phyloP scores from a whole-genome alignment of 1,140 invertebrate genomes.

The Hypothenemus hampei region DNA sequence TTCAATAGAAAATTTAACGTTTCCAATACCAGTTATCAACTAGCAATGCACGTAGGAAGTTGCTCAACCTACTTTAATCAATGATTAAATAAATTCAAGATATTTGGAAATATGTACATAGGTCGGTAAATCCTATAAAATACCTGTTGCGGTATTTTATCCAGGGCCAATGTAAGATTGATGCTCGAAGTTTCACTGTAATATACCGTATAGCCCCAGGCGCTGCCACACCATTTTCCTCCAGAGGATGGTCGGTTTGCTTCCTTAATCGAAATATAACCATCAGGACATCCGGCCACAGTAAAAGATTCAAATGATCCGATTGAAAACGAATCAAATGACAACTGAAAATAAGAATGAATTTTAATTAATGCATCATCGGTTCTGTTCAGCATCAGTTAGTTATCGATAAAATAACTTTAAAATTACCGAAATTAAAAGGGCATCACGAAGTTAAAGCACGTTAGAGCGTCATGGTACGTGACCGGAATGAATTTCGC shows the following conservation, averaged over 20 bases:
- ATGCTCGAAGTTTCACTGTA: conserved; percentile 76
- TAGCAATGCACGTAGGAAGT: too few relatives aligned
- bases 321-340: conserved; percentile 71
- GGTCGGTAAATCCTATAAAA: conserved; percentile 4
- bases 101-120: neutral
- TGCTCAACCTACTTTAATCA: neutral
- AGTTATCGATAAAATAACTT: conserved; percentile 12
- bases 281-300: conserved; percentile 73
- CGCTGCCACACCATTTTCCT: conserved; percentile 80
- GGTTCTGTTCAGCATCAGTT: neutral
- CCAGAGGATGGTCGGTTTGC: conserved; percentile 62
- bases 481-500: conserved; percentile 4
- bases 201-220: conserved; percentile 79
- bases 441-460: conserved; percentile 11
- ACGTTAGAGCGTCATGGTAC: conserved; percentile 13
- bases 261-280: conserved; percentile 74
- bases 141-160: conserved; percentile 68
- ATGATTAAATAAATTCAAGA: neutral
- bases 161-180: conserved; percentile 66
- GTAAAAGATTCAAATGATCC: conserved; percentile 70
- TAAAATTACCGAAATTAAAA: conserved; percentile 19
- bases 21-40: too few relatives aligned
- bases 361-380: neutral
- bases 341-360: conserved; percentile 51
- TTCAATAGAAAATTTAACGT: too few relatives aligned